phyloP scores from a whole-genome alignment of 2,888 invertebrate species.

The Andrena bucephala region DNA sequence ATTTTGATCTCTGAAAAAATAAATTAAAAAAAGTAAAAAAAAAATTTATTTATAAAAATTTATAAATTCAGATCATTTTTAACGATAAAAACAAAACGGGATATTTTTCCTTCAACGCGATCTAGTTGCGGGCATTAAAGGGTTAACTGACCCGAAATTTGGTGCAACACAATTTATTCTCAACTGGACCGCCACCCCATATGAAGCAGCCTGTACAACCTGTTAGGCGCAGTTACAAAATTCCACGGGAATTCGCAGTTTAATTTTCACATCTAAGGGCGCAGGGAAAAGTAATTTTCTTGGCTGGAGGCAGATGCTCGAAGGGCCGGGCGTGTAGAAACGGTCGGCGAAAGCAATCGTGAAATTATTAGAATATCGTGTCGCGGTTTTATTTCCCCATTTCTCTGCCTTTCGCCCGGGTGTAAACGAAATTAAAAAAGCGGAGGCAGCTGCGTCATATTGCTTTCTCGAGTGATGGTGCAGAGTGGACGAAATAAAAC shows the following conservation, averaged over 20 bases:
- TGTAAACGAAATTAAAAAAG: slow-evolving; percentile 49
- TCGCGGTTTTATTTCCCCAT: slow-evolving; percentile 24
- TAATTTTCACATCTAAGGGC: slow-evolving; percentile 25
- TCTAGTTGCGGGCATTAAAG: too few species aligned
- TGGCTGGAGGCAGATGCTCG: background rate
- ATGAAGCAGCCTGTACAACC: background rate
- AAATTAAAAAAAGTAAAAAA: too few species aligned
- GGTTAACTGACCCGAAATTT: background rate
- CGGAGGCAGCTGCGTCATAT: slow-evolving; percentile 28
- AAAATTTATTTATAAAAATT: too few species aligned
- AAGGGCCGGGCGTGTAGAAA: background rate
- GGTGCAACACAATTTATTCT: background rate
- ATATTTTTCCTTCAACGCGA: too few species aligned
- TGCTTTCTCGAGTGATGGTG: slow-evolving; percentile 29
- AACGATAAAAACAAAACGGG: too few species aligned
- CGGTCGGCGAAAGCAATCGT: slow-evolving; percentile 26
- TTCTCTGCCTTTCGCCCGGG: background rate
- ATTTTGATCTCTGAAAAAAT: too few species aligned
- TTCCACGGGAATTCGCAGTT: slow-evolving; percentile 46
- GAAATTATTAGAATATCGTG: slow-evolving; percentile 37
- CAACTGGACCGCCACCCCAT: background rate
- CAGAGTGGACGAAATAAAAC: slow-evolving; percentile 33
- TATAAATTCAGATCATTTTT: too few species aligned
- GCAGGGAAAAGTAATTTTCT: slow-evolving; percentile 39
- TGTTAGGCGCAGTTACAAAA: slow-evolving; percentile 27